A percentile compares a stretch with the other conserved stretches of the same genome.
Conservation (phyloP, 2,113 vertebrate species). For the Vireo altiloquus region DNA sequence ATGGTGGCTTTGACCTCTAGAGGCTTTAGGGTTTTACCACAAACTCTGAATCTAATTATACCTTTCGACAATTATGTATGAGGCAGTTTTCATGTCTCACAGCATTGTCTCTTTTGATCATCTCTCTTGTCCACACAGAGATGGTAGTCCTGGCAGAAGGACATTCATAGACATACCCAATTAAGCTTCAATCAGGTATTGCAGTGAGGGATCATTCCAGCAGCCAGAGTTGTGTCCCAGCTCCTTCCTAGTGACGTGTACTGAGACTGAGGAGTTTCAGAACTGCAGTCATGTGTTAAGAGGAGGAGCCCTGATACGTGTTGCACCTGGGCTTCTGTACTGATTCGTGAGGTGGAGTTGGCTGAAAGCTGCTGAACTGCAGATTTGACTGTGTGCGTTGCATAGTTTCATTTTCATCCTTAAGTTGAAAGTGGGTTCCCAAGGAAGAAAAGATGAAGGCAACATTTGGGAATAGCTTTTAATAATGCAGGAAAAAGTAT, state of each 20-base stretch:
- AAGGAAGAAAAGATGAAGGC: neutral
- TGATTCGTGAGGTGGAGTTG: neutral
- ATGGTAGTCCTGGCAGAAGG: neutral
- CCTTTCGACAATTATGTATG: neutral
- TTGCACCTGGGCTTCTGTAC: neutral
- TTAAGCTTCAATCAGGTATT: neutral
- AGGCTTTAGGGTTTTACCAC: neutral
- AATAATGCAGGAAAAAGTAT: neutral
- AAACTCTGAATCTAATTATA: neutral
- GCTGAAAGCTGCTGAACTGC: neutral
- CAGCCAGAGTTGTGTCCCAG: neutral
- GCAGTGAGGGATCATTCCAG: neutral
- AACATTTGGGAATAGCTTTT: neutral
- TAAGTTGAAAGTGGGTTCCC: neutral
- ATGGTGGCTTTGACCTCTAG: neutral
- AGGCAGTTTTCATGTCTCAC: neutral
- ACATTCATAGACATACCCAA: fast-evolving
- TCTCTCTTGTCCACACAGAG: neutral
- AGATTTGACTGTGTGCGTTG: neutral
- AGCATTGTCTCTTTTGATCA: neutral
- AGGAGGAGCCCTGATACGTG: neutral
- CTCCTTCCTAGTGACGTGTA: fast-evolving
- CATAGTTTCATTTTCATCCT: neutral
- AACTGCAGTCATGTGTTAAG: neutral
- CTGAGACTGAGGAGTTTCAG: neutral